Base-by-base conservation (phyloP, 2,797 vertebrate species). In the Catostomus latipinnis region DNA sequence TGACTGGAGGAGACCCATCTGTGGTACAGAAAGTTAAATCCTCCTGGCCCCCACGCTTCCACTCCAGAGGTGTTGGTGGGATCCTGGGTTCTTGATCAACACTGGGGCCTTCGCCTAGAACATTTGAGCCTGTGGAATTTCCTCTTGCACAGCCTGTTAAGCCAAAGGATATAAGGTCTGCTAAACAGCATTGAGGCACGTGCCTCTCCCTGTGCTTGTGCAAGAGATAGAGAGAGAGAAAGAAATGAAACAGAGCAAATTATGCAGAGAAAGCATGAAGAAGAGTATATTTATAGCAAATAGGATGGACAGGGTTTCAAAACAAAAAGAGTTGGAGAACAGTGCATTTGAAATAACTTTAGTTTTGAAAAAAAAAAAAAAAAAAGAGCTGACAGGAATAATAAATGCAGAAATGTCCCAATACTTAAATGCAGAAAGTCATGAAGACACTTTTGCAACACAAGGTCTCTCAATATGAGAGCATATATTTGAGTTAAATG, bases 61-160 rank as follows among this genome's bases (percentile, higher is more conserved):
- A 86, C 86, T 86, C 45, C 53, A 57, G 68, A 72, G 69, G 78
- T 54, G 76, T 16, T 8, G 0, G 14, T 49, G 60, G 77, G 81
- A 82, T 52, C 81, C 81, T 80, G 8, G 72, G 80, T 46, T 81
- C 75, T 72, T 49, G 75, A 56, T 83, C 74, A 22, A 84, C 74
- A 56, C 57, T 69, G 75, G 45, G 50, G 81, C 68, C 71, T 85
- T 87, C 84, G 81, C 50, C 74, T 80, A 82, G 83, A 89, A 86
- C 86, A 85, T 89, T 86, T 91, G 84, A 91, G 84, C 83, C 81
- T 75, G 80, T 86, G 90, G 90, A 91, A 92, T 90, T 90, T 93
- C 88, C 88, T 88, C 82, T 60, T 68, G 69, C 12, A 69, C 74
- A 81, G 52, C 71, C 76, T 22, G 58, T 66, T 82, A 80, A 86